Evolutionary conservation across 2,888 invertebrate species (phyloP).

Genomic region (Watsonalla cultraria): DNA sequence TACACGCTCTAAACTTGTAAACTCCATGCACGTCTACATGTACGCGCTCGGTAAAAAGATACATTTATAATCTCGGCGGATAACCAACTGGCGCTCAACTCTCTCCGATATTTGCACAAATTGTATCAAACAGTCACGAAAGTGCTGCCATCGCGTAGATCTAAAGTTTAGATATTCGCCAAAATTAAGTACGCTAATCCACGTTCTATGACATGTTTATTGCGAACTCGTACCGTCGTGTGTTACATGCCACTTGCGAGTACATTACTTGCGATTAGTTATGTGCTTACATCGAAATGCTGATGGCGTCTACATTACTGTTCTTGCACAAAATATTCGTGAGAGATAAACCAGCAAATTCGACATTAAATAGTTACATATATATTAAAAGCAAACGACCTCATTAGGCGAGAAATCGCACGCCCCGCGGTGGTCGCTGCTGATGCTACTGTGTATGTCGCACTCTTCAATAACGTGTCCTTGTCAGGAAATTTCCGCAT

Average conservation of each 20-base stretch:
- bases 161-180: slow-evolving; percentile 28
- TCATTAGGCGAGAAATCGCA: slow-evolving; percentile 53
- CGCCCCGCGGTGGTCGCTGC: slow-evolving; percentile 9
- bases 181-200: slow-evolving; percentile 27
- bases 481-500: slow-evolving; percentile 58
- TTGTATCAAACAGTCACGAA: slow-evolving; percentile 34
- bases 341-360: slow-evolving; percentile 63
- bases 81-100: slow-evolving; percentile 21
- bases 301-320: slow-evolving; percentile 38
- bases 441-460: slow-evolving; percentile 37
- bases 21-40: slow-evolving; percentile 64
- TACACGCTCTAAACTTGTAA: slow-evolving; percentile 75
- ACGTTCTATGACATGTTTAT: slow-evolving; percentile 47
- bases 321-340: slow-evolving; percentile 58
- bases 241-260: not conserved
- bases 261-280: slow-evolving; percentile 37
- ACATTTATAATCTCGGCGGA: slow-evolving; percentile 47
- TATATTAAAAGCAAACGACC: slow-evolving; percentile 67
- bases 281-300: slow-evolving; percentile 56
- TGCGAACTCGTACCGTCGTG: slow-evolving; percentile 35
- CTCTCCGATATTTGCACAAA: slow-evolving; percentile 39
- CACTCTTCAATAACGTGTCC: slow-evolving; percentile 50
- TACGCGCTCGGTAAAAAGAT: slow-evolving; percentile 50
- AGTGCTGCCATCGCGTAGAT: slow-evolving; percentile 17
- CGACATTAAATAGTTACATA: slow-evolving; percentile 61